Evolutionary conservation across 1,140 invertebrate genomes (phyloP).

Genomic region (Drosophila neocordata): DNA sequence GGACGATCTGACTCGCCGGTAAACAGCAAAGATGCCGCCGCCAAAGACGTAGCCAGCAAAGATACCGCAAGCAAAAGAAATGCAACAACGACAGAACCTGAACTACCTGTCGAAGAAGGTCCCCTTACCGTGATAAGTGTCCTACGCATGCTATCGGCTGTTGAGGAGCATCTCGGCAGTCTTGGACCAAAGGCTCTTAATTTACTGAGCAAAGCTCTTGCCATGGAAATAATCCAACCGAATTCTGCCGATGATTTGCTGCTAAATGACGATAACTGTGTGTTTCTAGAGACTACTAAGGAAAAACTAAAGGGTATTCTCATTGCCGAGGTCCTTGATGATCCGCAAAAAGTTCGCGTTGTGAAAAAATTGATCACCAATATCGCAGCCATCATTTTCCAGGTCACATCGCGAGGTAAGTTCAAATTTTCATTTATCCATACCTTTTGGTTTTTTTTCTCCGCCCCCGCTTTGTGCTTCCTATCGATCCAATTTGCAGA

Average conservation of each 20-base stretch:
- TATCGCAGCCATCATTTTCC: conserved; percentile 87
- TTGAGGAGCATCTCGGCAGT: conserved; percentile 91
- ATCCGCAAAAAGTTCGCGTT: conserved; percentile 81
- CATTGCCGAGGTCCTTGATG: conserved; percentile 89
- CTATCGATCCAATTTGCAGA: no score
- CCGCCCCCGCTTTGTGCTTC: not conserved
- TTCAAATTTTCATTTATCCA: conserved; percentile 3
- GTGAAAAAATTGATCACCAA: conserved; percentile 85
- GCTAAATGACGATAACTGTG: conserved; percentile 87
- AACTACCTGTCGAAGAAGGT: conserved; percentile 62
- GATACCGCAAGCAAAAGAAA: conserved; percentile 31
- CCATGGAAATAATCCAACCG: conserved; percentile 87
- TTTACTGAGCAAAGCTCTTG: conserved; percentile 88
- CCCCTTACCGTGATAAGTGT: conserved; percentile 87
- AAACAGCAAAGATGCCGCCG: not conserved
- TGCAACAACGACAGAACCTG: conserved; percentile 18
- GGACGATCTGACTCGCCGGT: conserved; percentile 41
- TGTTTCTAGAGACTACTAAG: conserved; percentile 91
- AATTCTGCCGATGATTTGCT: conserved; percentile 90
- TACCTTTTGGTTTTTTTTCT: not conserved
- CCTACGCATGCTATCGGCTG: conserved; percentile 88
- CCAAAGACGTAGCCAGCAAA: not conserved
- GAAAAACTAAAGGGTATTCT: conserved; percentile 92
- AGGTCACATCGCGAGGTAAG: conserved; percentile 84
- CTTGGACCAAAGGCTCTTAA: conserved; percentile 90